phyloP scores from a whole-genome alignment of 2,113 vertebrate species.

The Ardeotis arabs region DNA sequence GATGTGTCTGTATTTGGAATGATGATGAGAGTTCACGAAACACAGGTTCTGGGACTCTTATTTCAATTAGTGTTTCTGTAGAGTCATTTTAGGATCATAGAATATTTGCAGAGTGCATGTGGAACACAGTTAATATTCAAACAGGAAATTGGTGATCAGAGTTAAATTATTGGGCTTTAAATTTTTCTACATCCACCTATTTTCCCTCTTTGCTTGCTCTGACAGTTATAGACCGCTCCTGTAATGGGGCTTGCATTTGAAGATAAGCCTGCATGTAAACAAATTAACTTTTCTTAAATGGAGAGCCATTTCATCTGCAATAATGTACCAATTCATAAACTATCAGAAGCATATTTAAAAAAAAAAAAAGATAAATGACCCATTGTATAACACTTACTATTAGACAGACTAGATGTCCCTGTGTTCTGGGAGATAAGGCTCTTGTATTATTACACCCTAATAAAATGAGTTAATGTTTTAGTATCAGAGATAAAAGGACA shows the following conservation, averaged over 20 bases:
- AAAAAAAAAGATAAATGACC: conserved; percentile 74
- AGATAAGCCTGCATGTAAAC: conserved; percentile 81
- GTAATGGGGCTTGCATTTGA: conserved; percentile 80
- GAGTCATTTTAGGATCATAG: neutral
- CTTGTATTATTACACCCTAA: conserved; percentile 79
- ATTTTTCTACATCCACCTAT: conserved; percentile 67
- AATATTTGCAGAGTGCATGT: neutral
- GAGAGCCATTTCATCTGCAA: conserved; percentile 76
- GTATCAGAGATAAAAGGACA: conserved; percentile 82
- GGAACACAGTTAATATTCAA: neutral
- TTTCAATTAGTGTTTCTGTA: neutral
- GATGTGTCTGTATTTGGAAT: neutral
- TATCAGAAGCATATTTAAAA: conserved; percentile 65
- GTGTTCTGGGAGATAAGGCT: conserved; percentile 79
- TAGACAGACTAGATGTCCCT: conserved; percentile 78
- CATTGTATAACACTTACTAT: conserved; percentile 75
- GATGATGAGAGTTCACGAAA: neutral
- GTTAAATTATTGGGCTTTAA: conserved; percentile 64
- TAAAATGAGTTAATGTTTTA: conserved; percentile 85
- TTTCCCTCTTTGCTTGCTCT: conserved; percentile 59
- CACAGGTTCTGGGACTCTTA: neutral
- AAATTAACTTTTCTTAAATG: conserved; percentile 83
- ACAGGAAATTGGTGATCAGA: neutral
- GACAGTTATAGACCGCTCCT: conserved; percentile 74
- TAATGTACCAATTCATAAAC: conserved; percentile 80